Evolutionary conservation across 2,113 vertebrate genomes (phyloP), one percentile per base, ranked within the genome.

Genomic region (Psilopsiagon aurifrons): DNA sequence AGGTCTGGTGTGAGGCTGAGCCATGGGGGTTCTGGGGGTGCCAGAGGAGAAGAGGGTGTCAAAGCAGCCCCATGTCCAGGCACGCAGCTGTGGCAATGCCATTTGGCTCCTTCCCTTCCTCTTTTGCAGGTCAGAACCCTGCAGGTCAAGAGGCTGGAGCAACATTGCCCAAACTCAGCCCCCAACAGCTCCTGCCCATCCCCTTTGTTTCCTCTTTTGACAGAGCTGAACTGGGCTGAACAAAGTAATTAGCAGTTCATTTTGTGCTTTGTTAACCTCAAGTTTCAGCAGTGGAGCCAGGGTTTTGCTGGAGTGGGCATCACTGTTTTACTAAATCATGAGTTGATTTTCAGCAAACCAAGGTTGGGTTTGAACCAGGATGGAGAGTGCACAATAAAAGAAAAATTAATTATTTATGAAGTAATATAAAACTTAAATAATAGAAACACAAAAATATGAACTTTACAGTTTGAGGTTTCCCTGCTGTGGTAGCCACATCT

Each of bases 281-380:
- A 0, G 0, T 6, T 1, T n/a, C 10, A 2, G n/a, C 4, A 4
- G 37, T 3, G 3, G 29, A 55, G 39, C 0, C 1, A 79, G 63
- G 49, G 67, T 88, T 80, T 83, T 63, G 52, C 78, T 83, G 70
- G 33, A 27, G 13, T 37, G 29, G 28, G 27, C 41, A 37, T 71
- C 0, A 0, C 52, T 20, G 19, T 27, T 59, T 51, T 41, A 29
- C 37, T 78, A 67, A 92, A 73, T 20, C 24, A 2, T 24, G 35
- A 79, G 66, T 52, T 52, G 17, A 3, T 31, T 85, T 84, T 85
- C 6, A 5, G 11, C 31, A 80, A 70, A 59, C 37, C 0, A 1
- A 29, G 25, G 4, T 15, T 81, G 68, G 9, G n/a, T 70, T 92
- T 83, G 77, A 78, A 59, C 25, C 35, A 12, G 17, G 6, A 39